Base-by-base conservation (phyloP, 2,113 vertebrate genomes). In the Rhinolophus ferrumequinum region DNA sequence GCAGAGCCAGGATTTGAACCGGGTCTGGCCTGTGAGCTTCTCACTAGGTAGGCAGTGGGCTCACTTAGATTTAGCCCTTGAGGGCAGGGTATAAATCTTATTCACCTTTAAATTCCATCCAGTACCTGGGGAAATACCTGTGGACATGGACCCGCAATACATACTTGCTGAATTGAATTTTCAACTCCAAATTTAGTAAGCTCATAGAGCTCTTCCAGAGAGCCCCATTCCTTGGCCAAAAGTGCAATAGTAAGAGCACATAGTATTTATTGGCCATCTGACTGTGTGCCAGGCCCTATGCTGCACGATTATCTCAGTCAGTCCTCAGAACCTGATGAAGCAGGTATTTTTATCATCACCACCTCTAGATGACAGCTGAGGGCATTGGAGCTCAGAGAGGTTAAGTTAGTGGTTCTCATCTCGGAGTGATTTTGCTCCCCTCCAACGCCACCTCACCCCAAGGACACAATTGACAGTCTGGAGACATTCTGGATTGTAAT, bases 161-260 rank as follows among this genome's bases (percentile, higher is more conserved):
- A 5, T 58, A 67, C 54, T 76, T 93, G 38, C 28, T 92, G 9
- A 79, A 62, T 33, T 69, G n/a, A 83, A 60, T 90, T 97, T 94
- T 83, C 38, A 83, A 13, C 50, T 58, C 73, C 60, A 60, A 77
- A 70, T 84, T 80, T 58, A 70, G 26, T 33, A 30, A 60, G 35
- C 56, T 89, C 69, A 6, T 22, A 13, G 30, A 67, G 3, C 19
- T 90, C 38, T 84, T 66, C n/a, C 30, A 88, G 30, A 96, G 35
- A 44, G 50, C n/a, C 15, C 1, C 35, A 12, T 85, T 90, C 26
- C 28, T 58, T 70, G 50, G 15, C 13, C 38, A 14, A 6, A 11
- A 24, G 26, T 76, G 10, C 60, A 50, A 3, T 56, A 38, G 30
- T 77, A 76, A 38, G 0, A 60, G 5, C 16, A 11, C 47, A 8